phyloP scores from a whole-genome alignment of 2,797 vertebrate genomes.

The Hydrophis major region DNA sequence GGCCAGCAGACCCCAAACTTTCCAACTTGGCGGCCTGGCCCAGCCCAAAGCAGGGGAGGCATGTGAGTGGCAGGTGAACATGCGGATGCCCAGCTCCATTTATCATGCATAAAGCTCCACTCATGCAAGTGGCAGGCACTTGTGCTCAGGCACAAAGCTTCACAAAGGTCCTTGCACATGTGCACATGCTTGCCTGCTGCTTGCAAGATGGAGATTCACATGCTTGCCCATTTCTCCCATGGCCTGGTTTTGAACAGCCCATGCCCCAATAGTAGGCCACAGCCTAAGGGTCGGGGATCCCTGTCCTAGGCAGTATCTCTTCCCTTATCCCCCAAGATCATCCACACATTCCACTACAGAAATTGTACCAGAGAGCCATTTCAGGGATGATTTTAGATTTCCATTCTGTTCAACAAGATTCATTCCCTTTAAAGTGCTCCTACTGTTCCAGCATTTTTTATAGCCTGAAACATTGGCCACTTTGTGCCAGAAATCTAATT shows the following conservation, averaged over 20 bases:
- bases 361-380: background rate
- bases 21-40: no score
- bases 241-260: background rate
- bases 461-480: background rate
- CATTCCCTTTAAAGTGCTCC: background rate
- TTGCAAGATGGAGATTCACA: background rate
- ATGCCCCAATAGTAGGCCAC: background rate
- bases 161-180: background rate
- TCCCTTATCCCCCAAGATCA: background rate
- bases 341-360: background rate
- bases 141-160: no score
- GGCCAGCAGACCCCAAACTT: no score
- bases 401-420: constrained; percentile 10
- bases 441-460: background rate
- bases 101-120: fast-evolving
- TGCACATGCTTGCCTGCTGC: background rate
- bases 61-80: no score
- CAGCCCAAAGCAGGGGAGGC: no score
- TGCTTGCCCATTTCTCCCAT: background rate
- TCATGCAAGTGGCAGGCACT: no score
- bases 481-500: constrained; percentile 1
- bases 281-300: background rate
- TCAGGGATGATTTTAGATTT: background rate
- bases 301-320: background rate
- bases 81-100: no score